Percentiles rank a stretch among this genome's conserved stretches.
These are phyloP conservation scores for Craseonycteris thonglongyai DNA, from an alignment of 2,113 vertebrate species.

Conservation along the genomic window DNA sequence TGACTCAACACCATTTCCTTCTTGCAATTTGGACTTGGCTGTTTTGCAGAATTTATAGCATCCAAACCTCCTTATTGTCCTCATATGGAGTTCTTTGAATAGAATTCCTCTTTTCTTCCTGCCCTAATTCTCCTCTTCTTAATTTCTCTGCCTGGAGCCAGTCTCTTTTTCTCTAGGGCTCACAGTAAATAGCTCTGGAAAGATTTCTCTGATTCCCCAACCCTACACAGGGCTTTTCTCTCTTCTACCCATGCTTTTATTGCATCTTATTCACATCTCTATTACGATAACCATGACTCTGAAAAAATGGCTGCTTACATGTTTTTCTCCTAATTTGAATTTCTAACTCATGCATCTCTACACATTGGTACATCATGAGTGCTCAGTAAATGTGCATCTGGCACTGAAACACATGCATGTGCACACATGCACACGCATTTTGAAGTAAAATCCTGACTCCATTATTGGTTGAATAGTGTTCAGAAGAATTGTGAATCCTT, in stretches of 20 bases:
- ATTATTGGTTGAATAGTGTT: background rate
- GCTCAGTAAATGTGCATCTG: background rate
- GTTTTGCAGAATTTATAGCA: rapidly evolving
- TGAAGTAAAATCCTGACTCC: background rate
- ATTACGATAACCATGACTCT: background rate
- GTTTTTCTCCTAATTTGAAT: background rate
- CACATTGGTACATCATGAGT: background rate
- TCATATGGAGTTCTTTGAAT: rapidly evolving
- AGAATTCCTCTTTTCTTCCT: background rate
- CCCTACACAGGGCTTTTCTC: background rate
- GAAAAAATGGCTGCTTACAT: background rate
- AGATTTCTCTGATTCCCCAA: background rate
- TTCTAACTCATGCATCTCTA: background rate
- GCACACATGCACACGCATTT: too few species aligned
- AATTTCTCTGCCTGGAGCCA: background rate
- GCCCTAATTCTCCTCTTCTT: too few species aligned
- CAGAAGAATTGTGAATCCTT: background rate
- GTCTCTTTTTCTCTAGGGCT: background rate
- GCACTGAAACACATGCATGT: background rate
- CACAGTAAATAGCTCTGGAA: background rate
- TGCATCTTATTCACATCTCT: background rate
- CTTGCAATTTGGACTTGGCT: background rate
- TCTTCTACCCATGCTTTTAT: background rate
- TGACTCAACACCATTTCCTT: background rate
- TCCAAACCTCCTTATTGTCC: too few species aligned